phyloP scores from a whole-genome alignment of 2,113 vertebrate genomes.

The Centrocercus urophasianus region DNA sequence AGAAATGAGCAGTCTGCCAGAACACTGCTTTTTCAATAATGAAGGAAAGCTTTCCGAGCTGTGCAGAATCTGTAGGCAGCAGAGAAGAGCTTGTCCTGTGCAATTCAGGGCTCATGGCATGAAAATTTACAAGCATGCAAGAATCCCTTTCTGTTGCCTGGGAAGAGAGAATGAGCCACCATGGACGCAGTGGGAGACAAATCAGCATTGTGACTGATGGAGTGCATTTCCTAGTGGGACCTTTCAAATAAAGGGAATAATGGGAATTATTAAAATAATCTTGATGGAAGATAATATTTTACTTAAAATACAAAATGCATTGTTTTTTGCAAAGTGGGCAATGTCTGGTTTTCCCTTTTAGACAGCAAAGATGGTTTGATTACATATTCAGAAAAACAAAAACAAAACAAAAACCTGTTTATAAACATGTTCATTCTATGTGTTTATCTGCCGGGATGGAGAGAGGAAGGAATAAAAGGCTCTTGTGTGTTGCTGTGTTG shows the following conservation, averaged over 20 bases:
- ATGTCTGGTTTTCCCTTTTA: background rate
- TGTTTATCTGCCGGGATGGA: background rate
- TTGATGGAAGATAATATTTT: background rate
- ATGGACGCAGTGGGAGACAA: fast-evolving
- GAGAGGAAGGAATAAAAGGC: background rate
- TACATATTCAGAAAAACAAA: background rate
- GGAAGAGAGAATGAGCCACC: background rate
- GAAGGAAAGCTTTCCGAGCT: background rate
- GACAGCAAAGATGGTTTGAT: background rate
- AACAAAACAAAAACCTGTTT: background rate
- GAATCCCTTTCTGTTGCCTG: background rate
- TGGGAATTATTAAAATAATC: background rate
- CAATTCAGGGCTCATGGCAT: fast-evolving
- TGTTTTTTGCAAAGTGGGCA: background rate
- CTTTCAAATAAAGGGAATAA: too few species aligned
- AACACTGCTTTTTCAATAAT: background rate
- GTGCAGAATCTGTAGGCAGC: background rate
- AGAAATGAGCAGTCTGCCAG: background rate
- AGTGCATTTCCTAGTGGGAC: background rate
- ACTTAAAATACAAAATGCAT: background rate
- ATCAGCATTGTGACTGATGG: fast-evolving
- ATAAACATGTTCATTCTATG: background rate
- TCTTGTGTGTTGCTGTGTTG: background rate
- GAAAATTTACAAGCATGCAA: fast-evolving
- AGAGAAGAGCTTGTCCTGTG: background rate